Percentiles rank a stretch among this genome's conserved stretches.
These are phyloP conservation scores for Lordiphosa collinella DNA, from an alignment of 1,140 invertebrate genomes.

Conservation along the genomic window DNA sequence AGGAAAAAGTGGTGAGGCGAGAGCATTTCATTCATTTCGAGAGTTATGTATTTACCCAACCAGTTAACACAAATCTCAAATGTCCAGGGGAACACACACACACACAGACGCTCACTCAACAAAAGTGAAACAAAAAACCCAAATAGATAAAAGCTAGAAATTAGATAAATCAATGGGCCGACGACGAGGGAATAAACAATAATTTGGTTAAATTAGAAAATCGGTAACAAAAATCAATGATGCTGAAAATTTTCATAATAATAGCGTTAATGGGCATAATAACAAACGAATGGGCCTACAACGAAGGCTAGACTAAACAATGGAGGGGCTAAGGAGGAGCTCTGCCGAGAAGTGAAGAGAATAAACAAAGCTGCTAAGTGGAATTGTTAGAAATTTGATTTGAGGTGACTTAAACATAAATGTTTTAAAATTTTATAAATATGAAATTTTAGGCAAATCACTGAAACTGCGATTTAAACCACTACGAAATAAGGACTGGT, in stretches of 20 bases:
- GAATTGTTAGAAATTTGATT: too few relatives aligned
- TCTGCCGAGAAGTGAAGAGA: too few relatives aligned
- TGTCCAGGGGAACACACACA: background rate
- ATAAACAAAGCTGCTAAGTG: too few relatives aligned
- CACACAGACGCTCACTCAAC: too few relatives aligned
- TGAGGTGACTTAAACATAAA: too few relatives aligned
- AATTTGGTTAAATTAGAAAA: constrained; percentile 77
- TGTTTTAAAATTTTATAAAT: too few relatives aligned
- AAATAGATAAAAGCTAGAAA: constrained; percentile 16
- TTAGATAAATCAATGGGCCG: constrained; percentile 39
- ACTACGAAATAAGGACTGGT: too few relatives aligned
- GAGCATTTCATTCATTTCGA: constrained; percentile 64
- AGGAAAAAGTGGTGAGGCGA: too few relatives aligned
- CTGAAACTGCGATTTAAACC: too few relatives aligned
- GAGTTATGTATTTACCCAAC: constrained; percentile 57
- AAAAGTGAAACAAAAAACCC: constrained; percentile 37
- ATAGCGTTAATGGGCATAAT: constrained; percentile 69
- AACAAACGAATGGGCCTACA: constrained; percentile 20
- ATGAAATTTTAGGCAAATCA: too few relatives aligned
- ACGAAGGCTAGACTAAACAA: background rate
- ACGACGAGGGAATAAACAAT: constrained; percentile 52
- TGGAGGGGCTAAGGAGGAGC: too few relatives aligned
- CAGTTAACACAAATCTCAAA: constrained; percentile 59
- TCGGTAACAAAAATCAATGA: constrained; percentile 76
- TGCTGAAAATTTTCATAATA: constrained; percentile 78